These are phyloP conservation scores for Rynchops niger DNA, from an alignment of 2,113 vertebrate species.

Conservation along the genomic window DNA sequence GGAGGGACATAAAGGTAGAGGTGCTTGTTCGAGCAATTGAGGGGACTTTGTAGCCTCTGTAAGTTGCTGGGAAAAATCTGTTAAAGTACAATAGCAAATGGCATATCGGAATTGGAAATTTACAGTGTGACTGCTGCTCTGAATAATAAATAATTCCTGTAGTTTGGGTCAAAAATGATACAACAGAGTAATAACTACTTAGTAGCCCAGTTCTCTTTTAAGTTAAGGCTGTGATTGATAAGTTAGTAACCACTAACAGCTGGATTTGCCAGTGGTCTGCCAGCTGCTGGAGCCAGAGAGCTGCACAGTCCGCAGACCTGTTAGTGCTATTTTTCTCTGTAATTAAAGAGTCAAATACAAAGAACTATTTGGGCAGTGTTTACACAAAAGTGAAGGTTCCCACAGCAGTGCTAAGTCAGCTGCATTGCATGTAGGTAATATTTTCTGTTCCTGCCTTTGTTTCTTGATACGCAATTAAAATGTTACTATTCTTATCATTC, in stretches of 20 bases:
- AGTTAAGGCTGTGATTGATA: neutral
- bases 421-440: neutral
- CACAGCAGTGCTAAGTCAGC: slow-evolving; percentile 33
- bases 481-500: neutral
- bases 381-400: slow-evolving; percentile 42
- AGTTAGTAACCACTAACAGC: neutral
- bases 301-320: neutral
- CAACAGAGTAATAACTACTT: neutral
- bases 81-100: neutral
- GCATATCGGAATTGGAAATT: neutral
- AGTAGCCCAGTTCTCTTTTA: neutral
- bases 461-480: neutral
- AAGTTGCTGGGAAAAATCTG: neutral
- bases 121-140: neutral
- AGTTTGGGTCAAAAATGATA: neutral
- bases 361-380: slow-evolving; percentile 11
- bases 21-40: neutral
- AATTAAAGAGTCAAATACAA: slow-evolving; percentile 32
- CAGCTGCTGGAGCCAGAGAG: neutral
- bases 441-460: slow-evolving; percentile 57
- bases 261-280: neutral
- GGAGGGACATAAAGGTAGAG: neutral
- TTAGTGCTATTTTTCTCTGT: neutral
- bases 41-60: neutral
- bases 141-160: neutral